A percentile compares a stretch with the other conserved stretches of the same genome.
Evolutionary conservation across 2,888 invertebrate genomes (phyloP).

Genomic region (Oligia fasciuncula): DNA sequence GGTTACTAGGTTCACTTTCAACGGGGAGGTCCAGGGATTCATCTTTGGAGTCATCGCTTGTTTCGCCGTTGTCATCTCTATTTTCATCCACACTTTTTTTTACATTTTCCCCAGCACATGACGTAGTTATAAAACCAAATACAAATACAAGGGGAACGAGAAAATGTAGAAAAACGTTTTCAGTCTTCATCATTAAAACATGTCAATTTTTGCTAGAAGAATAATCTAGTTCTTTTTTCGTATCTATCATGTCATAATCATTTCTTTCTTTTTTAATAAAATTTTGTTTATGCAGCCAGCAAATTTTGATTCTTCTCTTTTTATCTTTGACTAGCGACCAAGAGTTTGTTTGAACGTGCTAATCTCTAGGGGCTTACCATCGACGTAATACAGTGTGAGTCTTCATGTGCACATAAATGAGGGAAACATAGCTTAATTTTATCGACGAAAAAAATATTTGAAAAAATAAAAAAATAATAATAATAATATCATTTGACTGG

Average conservation of each 20-base stretch:
- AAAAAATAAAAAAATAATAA: too few relatives aligned
- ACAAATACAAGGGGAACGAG: conserved; percentile 72
- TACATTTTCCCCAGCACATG: conserved; percentile 75
- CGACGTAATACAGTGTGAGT: too few relatives aligned
- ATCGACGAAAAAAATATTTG: too few relatives aligned
- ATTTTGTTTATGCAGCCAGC: conserved; percentile 61
- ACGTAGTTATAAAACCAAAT: conserved; percentile 67
- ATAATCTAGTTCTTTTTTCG: conserved; percentile 76
- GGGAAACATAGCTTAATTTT: too few relatives aligned
- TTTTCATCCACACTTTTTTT: conserved; percentile 84
- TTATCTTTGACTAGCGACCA: background rate
- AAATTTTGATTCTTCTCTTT: conserved; percentile 7
- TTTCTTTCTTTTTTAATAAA: conserved; percentile 46
- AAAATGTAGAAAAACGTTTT: conserved; percentile 70
- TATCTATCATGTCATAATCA: conserved; percentile 68
- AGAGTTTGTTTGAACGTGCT: too few relatives aligned
- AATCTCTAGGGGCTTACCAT: too few relatives aligned
- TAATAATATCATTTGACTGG: too few relatives aligned
- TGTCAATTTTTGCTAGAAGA: conserved; percentile 50
- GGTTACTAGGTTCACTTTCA: conserved; percentile 74
- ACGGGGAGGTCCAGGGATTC: conserved; percentile 80
- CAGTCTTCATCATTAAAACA: conserved; percentile 71
- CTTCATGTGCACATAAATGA: too few relatives aligned
- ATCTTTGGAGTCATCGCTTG: conserved; percentile 79
- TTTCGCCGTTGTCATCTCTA: conserved; percentile 80